These are phyloP conservation scores for Mirza zaza DNA, from an alignment of 2,113 vertebrate species.

Conservation along the genomic window DNA sequence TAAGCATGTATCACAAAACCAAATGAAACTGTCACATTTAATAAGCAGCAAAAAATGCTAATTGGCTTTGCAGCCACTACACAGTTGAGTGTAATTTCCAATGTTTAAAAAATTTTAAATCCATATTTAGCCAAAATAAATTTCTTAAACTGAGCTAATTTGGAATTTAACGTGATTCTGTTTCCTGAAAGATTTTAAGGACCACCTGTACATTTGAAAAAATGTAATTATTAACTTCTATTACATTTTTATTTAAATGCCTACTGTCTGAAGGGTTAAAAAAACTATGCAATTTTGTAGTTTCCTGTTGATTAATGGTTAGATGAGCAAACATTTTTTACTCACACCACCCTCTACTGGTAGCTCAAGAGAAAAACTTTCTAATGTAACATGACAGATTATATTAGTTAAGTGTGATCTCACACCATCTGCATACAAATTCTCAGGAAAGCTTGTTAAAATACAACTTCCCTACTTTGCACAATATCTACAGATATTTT, in stretches of 20 bases:
- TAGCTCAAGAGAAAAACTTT: neutral
- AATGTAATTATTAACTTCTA: neutral
- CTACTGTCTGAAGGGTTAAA: neutral
- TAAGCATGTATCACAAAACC: neutral
- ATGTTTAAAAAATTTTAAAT: neutral
- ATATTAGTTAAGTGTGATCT: neutral
- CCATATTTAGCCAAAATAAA: neutral
- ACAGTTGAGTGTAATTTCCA: constrained; percentile 33
- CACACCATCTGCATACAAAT: neutral
- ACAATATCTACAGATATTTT: neutral
- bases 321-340: neutral
- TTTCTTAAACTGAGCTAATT: neutral
- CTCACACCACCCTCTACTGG: constrained; percentile 51
- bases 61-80: neutral
- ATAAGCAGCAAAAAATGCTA: neutral
- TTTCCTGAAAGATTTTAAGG: constrained; percentile 38
- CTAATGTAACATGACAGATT: neutral
- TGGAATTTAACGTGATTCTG: neutral
- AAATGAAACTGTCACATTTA: neutral
- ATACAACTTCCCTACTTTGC: neutral
- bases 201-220: neutral
- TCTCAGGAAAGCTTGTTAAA: constrained; percentile 4
- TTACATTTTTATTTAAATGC: neutral
- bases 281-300: neutral
- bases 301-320: neutral